Evolutionary conservation across 1,140 invertebrate genomes (phyloP).

Genomic region (Trissolcus basalis): DNA sequence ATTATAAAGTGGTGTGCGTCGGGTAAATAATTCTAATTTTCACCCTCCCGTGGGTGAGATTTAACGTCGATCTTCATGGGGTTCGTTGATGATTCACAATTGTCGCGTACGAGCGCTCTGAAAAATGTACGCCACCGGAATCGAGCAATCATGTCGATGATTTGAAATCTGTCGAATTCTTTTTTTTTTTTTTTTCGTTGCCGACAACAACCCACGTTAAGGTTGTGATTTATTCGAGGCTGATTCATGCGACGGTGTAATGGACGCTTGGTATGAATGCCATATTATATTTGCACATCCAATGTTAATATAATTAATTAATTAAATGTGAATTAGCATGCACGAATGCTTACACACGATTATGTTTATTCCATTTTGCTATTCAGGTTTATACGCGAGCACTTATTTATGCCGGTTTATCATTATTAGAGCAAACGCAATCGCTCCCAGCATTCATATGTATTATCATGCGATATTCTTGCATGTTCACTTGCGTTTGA

Average conservation of each 20-base stretch:
- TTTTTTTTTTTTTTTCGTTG: too few relatives aligned
- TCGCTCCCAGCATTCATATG: slow-evolving; percentile 18
- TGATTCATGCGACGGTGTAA: not conserved
- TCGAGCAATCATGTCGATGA: too few relatives aligned
- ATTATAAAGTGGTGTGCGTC: not conserved
- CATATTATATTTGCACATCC: slow-evolving; percentile 7
- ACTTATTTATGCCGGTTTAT: slow-evolving; percentile 19
- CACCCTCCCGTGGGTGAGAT: too few relatives aligned
- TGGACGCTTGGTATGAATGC: not conserved
- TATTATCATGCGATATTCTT: slow-evolving; percentile 18
- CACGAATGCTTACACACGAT: slow-evolving; percentile 11
- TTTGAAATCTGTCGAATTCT: too few relatives aligned
- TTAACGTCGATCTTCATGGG: too few relatives aligned
- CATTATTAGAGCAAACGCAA: slow-evolving; percentile 19
- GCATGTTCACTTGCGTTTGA: slow-evolving; percentile 13
- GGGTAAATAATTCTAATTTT: slow-evolving; percentile 30
- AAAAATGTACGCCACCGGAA: too few relatives aligned
- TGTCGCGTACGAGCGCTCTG: too few relatives aligned
- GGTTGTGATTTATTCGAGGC: slow-evolving; percentile 6
- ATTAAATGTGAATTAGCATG: slow-evolving; percentile 24
- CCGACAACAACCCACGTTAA: too few relatives aligned
- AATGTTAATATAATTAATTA: slow-evolving; percentile 19
- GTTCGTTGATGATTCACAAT: too few relatives aligned
- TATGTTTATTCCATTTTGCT: slow-evolving; percentile 15
- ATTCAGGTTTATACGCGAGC: slow-evolving; percentile 5